Evolutionary conservation across 2,797 vertebrate genomes (phyloP).

Genomic region (Thunnus albacares): DNA sequence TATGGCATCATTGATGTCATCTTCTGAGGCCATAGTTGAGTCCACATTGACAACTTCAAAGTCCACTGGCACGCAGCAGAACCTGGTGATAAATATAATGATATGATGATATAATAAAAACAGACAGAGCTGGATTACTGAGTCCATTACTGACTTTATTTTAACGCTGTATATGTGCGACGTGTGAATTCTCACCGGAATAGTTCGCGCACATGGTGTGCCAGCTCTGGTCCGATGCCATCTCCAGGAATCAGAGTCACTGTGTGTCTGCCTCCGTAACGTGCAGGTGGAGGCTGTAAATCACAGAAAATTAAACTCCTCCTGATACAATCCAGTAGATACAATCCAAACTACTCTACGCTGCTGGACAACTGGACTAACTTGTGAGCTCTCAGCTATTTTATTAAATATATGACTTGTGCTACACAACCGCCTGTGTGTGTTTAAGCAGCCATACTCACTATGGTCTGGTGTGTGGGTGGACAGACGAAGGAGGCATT

Average conservation of each 20-base stretch:
- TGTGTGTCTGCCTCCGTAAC: slow-evolving; percentile 90
- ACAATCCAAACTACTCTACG: neutral
- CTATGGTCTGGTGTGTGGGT: slow-evolving; percentile 63
- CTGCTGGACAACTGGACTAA: neutral
- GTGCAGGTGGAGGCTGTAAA: slow-evolving; percentile 89
- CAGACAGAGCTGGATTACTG: neutral
- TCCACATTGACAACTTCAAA: slow-evolving; percentile 91
- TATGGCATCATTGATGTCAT: slow-evolving; percentile 88
- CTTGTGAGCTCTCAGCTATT: neutral
- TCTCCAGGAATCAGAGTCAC: slow-evolving; percentile 93
- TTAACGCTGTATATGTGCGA: neutral
- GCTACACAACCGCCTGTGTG: neutral
- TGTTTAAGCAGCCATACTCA: slow-evolving; percentile 64
- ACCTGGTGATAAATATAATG: slow-evolving; percentile 73
- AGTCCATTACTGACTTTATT: neutral
- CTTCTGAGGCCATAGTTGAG: slow-evolving; percentile 80
- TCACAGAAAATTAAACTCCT: neutral
- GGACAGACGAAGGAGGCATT: slow-evolving; percentile 30
- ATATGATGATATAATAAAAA: neutral
- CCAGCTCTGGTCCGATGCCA: slow-evolving; percentile 91
- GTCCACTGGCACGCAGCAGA: slow-evolving; percentile 91
- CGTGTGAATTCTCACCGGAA: slow-evolving; percentile 84
- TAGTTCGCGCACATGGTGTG: slow-evolving; percentile 88
- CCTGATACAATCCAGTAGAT: neutral
- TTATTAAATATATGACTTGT: neutral